Base-by-base conservation (phyloP, 2,888 invertebrate species). In the Ochropleura leucogaster region DNA sequence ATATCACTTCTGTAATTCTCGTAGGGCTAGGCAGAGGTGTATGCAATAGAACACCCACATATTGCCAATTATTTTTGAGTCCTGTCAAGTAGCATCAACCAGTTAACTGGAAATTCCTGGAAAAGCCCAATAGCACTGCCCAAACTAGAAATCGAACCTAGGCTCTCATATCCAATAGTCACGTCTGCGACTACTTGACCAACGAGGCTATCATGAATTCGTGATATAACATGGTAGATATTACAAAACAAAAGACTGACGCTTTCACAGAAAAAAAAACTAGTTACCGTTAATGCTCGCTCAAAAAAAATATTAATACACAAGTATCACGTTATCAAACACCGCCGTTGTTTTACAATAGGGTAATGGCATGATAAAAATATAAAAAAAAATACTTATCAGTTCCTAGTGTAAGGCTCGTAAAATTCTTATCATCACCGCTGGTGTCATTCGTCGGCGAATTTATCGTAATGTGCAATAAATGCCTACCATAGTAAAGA, bases 331-430 rank as follows among this genome's bases (percentile, higher is more conserved):
- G 18, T 44, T 79, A 82, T 72, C 62, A 60, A 20, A 72, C 18
- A 42, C n/a, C 55, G 47, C 14, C 10, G 16, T 67, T 60, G 67
- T 80, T 84, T 84, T 76, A 80, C 73, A 73, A 72, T 74, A 53
- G 71, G 63, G 44, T 72, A 82, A 85, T 79, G 74, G 73, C 57
- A 75, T 72, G 73, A 82, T 85, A 82, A 72, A 59, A 66, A 18
- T 65, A 68, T 67, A 76, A 62, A 62, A 55, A 12, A 57, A 30
- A 46, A 46, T 46, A 62, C 57, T 78, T 84, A 85, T 85, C 78
- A 71, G 57, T 66, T 49, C 62, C 53, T 62, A 70, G 76, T 68
- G 53, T 80, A 42, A 60, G 5, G 42, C 51, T 66, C 60, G 68
- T 73, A 68, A 66, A 68, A 65, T 10, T 71, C 12, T 74, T 85